phyloP scores from a whole-genome alignment of 2,113 vertebrate genomes.

The Ciconia stormi region DNA sequence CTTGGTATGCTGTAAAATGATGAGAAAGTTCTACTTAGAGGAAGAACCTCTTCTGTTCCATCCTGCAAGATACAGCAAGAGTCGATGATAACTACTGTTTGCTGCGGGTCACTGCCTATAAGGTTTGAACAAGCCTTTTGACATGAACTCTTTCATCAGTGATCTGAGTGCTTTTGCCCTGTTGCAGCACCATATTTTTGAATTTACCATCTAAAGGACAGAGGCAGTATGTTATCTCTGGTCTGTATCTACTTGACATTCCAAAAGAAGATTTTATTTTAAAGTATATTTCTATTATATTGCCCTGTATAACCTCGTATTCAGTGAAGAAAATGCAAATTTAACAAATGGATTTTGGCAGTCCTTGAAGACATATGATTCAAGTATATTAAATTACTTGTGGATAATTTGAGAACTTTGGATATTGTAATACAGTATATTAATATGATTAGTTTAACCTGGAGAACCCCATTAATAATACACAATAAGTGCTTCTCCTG shows the following conservation, averaged over 20 bases:
- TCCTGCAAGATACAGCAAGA: background rate
- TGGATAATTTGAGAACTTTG: slow-evolving; percentile 51
- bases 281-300: background rate
- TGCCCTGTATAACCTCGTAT: background rate
- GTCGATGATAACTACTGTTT: background rate
- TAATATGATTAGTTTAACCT: slow-evolving; percentile 64
- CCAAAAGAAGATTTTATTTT: background rate
- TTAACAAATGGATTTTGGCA: slow-evolving; percentile 29
- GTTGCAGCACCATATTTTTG: background rate
- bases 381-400: slow-evolving; percentile 57
- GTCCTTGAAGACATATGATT: background rate
- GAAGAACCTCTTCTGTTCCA: background rate
- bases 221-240: background rate
- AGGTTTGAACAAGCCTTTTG: background rate
- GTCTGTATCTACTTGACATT: background rate
- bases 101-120: background rate
- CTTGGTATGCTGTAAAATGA: background rate
- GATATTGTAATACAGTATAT: slow-evolving; percentile 4
- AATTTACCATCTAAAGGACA: background rate
- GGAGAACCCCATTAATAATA: slow-evolving; percentile 54
- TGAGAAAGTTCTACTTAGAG: background rate
- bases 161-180: background rate
- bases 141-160: background rate
- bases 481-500: background rate
- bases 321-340: slow-evolving; percentile 30